phyloP scores from a whole-genome alignment of 2,888 invertebrate species.

The Plebejus anna region DNA sequence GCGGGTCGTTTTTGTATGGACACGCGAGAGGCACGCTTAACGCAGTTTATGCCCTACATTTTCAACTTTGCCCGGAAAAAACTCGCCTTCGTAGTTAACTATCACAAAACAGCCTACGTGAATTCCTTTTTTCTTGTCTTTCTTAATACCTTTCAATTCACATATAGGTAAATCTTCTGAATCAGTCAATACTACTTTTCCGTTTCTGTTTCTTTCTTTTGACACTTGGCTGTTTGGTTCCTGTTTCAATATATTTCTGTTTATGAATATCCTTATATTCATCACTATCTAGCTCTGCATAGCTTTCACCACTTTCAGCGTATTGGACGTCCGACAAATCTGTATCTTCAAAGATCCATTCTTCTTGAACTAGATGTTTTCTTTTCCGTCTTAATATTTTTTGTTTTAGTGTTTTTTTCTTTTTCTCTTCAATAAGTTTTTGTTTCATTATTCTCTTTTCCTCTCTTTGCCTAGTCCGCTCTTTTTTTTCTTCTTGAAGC shows the following conservation, averaged over 20 bases:
- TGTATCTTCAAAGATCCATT: not conserved
- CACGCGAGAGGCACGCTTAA: no score
- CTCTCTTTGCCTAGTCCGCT: not conserved
- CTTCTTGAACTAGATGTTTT: not conserved
- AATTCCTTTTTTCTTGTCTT: constrained; percentile 18
- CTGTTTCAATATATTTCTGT: not conserved
- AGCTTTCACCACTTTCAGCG: constrained; percentile 8
- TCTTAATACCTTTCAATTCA: not conserved
- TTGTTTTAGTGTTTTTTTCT: not conserved
- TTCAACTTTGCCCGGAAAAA: constrained; percentile 18
- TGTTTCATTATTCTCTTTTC: not conserved
- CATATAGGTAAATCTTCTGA: not conserved
- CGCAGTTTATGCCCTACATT: no score
- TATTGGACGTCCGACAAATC: constrained; percentile 6
- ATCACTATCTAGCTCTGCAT: constrained; percentile 14
- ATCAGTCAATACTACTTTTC: not conserved
- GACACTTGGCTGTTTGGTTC: not conserved
- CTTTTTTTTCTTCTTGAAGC: not conserved
- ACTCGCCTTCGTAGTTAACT: constrained; percentile 1
- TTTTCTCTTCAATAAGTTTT: not conserved
- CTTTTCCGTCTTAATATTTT: not conserved
- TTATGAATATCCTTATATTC: constrained; percentile 5
- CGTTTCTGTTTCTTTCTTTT: not conserved
- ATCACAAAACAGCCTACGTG: not conserved
- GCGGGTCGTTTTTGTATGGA: no score